These are phyloP conservation scores for Cyanistes caeruleus DNA, from an alignment of 2,113 vertebrate species.

Conservation along the genomic window DNA sequence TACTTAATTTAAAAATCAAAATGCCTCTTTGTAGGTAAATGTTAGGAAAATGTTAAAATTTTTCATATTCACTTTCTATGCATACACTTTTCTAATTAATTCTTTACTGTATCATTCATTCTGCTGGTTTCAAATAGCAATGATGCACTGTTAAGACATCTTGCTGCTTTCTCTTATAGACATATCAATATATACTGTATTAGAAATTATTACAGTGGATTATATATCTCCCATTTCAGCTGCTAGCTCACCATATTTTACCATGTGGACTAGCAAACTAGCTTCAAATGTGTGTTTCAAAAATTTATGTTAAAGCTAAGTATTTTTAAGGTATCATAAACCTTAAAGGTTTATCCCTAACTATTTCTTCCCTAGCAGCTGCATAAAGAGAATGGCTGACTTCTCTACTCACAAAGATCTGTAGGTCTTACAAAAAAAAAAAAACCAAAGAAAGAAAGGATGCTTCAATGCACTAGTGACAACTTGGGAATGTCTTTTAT, in stretches of 20 bases:
- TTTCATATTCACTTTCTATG: not conserved
- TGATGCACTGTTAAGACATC: not conserved
- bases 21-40: not conserved
- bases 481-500: not conserved
- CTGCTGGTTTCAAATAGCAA: not conserved
- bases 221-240: not conserved
- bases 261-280: not conserved
- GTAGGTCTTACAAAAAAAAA: not conserved
- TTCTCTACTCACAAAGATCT: not conserved
- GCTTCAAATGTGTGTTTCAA: not conserved
- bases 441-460: not conserved
- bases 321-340: not conserved
- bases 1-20: constrained; percentile 49
- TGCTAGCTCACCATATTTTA: not conserved
- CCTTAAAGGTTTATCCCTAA: no score
- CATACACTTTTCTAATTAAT: not conserved
- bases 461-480: not conserved
- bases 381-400: not conserved
- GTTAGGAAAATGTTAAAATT: not conserved
- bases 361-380: not conserved
- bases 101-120: not conserved
- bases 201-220: not conserved
- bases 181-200: not conserved
- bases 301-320: not conserved
- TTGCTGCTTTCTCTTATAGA: not conserved